Conservation (phyloP, 1,140 invertebrate species). For the Halesus radiatus region DNA sequence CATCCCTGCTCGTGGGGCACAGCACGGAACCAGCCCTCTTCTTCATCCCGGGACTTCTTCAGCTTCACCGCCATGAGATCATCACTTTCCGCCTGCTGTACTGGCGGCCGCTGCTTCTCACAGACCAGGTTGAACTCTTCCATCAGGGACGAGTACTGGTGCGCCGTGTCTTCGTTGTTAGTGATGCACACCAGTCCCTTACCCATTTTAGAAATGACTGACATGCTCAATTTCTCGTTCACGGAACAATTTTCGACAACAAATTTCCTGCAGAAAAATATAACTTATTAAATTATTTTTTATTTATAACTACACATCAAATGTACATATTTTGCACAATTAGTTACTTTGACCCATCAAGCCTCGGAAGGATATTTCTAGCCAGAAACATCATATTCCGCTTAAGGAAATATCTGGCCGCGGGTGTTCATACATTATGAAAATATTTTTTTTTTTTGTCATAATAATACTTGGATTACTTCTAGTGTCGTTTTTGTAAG, state of each 20-base stretch:
- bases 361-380: too few species aligned
- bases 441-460: too few species aligned
- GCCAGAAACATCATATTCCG: too few species aligned
- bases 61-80: not conserved
- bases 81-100: not conserved
- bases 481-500: too few species aligned
- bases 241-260: not conserved
- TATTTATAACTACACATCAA: too few species aligned
- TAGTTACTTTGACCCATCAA: too few species aligned
- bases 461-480: too few species aligned
- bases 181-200: not conserved
- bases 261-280: not conserved
- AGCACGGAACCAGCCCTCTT: not conserved
- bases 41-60: not conserved
- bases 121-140: not conserved
- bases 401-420: too few species aligned
- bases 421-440: too few species aligned
- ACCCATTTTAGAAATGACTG: not conserved
- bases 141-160: not conserved
- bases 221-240: not conserved
- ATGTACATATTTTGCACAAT: too few species aligned
- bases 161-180: not conserved
- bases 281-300: too few species aligned
- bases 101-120: not conserved
- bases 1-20: constrained; percentile 11